phyloP scores from a whole-genome alignment of 1,140 invertebrate genomes.

The Coenobita brevimanus region DNA sequence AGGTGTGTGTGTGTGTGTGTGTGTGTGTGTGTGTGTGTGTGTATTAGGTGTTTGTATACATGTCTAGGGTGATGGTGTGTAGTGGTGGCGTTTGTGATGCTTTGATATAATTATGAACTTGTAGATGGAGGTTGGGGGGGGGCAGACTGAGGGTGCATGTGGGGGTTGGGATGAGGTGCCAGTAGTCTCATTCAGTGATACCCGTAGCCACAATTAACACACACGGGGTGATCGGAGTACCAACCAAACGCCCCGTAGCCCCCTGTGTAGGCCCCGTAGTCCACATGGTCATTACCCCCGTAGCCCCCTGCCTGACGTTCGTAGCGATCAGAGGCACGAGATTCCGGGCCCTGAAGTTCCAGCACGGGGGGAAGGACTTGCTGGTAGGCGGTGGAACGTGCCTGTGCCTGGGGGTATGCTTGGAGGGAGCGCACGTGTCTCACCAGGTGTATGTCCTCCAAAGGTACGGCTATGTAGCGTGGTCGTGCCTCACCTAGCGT shows the following conservation, averaged over 20 bases:
- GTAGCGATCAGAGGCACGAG: conserved; percentile 32
- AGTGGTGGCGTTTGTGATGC: too few species aligned
- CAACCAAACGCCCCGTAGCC: conserved; percentile 72
- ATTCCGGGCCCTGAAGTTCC: background rate
- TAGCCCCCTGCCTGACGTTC: conserved; percentile 55
- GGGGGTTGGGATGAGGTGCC: too few species aligned
- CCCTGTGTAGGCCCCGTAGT: conserved; percentile 72
- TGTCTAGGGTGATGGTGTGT: too few species aligned
- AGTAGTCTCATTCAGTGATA: too few species aligned
- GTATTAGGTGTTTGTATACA: too few species aligned
- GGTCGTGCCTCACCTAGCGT: background rate
- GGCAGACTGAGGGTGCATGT: too few species aligned
- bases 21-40: too few species aligned
- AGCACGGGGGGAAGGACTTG: background rate
- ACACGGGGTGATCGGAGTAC: conserved; percentile 72
- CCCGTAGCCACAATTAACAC: conserved; percentile 36
- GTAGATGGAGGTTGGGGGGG: too few species aligned
- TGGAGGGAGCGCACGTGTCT: conserved; percentile 12
- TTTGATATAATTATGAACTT: too few species aligned
- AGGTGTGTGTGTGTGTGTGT: too few species aligned
- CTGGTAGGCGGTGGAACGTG: background rate
- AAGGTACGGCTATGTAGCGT: conserved; percentile 37
- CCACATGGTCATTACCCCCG: conserved; percentile 70
- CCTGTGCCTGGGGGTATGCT: background rate
- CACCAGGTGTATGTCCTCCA: conserved; percentile 44